phyloP scores from a whole-genome alignment of 2,888 invertebrate genomes.

The Drosophila setosimentum region DNA sequence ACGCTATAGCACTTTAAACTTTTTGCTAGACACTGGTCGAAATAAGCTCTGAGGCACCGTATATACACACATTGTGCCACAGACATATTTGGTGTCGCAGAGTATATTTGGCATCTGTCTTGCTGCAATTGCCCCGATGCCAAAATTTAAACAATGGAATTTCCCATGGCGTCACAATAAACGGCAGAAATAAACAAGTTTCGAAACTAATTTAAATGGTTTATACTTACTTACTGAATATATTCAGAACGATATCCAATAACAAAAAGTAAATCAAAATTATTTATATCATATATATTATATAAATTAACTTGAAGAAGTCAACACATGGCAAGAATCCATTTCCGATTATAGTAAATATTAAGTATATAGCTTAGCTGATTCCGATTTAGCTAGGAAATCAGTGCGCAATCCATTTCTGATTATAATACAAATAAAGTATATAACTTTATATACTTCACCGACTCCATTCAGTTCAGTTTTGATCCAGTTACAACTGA shows the following conservation, averaged over 20 bases:
- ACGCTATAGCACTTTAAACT: no score
- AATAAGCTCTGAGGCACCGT: no score
- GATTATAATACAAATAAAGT: not conserved
- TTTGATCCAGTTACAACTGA: not conserved
- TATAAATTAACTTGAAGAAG: not conserved
- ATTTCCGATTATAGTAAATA: not conserved
- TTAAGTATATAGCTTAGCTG: not conserved
- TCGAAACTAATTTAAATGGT: not conserved
- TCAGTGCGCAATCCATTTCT: not conserved
- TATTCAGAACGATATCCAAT: no score
- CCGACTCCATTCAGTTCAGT: not conserved
- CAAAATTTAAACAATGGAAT: conserved; percentile 45
- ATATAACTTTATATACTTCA: not conserved
- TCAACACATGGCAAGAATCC: no score
- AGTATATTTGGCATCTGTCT: conserved; percentile 42
- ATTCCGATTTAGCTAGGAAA: not conserved
- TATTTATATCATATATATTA: no score
- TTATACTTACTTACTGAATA: not conserved
- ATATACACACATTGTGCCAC: conserved; percentile 43
- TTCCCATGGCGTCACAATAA: conserved; percentile 41
- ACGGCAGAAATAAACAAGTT: not conserved
- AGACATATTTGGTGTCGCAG: conserved; percentile 45
- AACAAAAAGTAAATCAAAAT: no score
- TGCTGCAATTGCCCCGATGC: conserved; percentile 47
- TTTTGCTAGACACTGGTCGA: no score